Percentiles rank a stretch among this genome's conserved stretches.
These are phyloP conservation scores for Theonella swinhoei DNA, from an alignment of 37 sponge, comb jelly and placozoan genomes.

Conservation along the genomic window DNA sequence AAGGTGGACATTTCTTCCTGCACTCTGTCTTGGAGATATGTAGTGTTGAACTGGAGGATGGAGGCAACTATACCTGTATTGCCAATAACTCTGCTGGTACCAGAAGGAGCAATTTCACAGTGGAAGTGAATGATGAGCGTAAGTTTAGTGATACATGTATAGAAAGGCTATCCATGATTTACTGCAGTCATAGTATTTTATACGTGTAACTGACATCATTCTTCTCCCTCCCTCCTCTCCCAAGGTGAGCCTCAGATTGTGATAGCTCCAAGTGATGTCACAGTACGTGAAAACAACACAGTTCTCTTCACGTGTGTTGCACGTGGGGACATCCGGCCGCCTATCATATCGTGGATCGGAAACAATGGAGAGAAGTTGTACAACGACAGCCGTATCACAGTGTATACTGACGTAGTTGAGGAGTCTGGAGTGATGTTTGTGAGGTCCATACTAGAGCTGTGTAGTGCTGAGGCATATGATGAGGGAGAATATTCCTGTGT, in stretches of 20 bases:
- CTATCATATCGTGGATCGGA: background rate
- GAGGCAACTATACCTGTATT: slow-evolving; percentile 5
- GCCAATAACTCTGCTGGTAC: too few relatives aligned
- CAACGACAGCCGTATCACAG: slow-evolving; percentile 3
- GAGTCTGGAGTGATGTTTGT: slow-evolving; percentile 2
- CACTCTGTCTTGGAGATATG: background rate
- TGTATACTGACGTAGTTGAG: slow-evolving; percentile 11
- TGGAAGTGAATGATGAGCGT: too few relatives aligned
- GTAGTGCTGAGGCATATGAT: slow-evolving; percentile 8
- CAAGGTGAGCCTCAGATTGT: background rate
- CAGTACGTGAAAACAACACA: background rate
- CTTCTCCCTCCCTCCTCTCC: too few relatives aligned
- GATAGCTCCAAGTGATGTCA: background rate
- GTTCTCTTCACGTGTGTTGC: slow-evolving; percentile 6
- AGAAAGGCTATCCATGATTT: too few relatives aligned
- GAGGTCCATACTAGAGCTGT: slow-evolving; percentile 28
- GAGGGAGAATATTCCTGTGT: slow-evolving; percentile 17
- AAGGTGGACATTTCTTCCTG: background rate
- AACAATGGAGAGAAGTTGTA: background rate
- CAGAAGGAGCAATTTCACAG: too few relatives aligned
- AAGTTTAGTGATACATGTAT: too few relatives aligned
- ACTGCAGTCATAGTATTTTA: too few relatives aligned
- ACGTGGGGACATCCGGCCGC: background rate
- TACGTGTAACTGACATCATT: too few relatives aligned
- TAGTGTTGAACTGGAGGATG: slow-evolving; percentile 9